These are phyloP conservation scores for Crenuchus spilurus DNA, from an alignment of 2,797 vertebrate species.

Conservation along the genomic window DNA sequence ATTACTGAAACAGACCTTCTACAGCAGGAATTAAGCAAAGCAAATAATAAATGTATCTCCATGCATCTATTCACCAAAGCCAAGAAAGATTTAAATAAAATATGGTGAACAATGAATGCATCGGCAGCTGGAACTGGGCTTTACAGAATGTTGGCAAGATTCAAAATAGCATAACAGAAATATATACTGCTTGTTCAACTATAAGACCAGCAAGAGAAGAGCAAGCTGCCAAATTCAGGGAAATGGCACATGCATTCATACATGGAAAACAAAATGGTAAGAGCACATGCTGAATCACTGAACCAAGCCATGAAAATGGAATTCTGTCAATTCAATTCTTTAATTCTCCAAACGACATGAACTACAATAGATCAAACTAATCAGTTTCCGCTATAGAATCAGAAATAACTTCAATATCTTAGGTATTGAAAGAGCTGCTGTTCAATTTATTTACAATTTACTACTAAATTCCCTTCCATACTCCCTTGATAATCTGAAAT, in stretches of 20 bases:
- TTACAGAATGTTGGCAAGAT: constrained; percentile 59
- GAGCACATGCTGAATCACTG: no score
- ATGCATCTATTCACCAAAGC: constrained; percentile 51
- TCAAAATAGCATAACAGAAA: constrained; percentile 16
- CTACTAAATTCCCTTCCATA: neutral
- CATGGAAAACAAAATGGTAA: neutral
- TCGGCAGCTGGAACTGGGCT: constrained; percentile 63
- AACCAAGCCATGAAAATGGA: no score
- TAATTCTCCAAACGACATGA: no score
- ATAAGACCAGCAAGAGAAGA: constrained; percentile 26
- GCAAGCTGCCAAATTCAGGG: neutral
- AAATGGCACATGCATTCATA: neutral
- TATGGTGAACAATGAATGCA: constrained; percentile 52
- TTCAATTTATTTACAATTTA: no score
- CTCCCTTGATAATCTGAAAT: neutral
- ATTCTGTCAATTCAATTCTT: no score
- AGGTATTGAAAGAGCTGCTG: no score
- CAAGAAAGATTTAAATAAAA: constrained; percentile 69
- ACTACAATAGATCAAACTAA: no score
- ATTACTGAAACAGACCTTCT: constrained; percentile 64
- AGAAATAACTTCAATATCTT: no score
- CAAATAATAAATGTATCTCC: constrained; percentile 52
- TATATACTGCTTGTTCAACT: constrained; percentile 8
- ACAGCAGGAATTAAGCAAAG: constrained; percentile 50
- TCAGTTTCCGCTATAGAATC: no score